Percentiles rank a stretch among this genome's conserved stretches.
phyloP scores from a whole-genome alignment of 2,797 vertebrate species.

The Semotilus atromaculatus region DNA sequence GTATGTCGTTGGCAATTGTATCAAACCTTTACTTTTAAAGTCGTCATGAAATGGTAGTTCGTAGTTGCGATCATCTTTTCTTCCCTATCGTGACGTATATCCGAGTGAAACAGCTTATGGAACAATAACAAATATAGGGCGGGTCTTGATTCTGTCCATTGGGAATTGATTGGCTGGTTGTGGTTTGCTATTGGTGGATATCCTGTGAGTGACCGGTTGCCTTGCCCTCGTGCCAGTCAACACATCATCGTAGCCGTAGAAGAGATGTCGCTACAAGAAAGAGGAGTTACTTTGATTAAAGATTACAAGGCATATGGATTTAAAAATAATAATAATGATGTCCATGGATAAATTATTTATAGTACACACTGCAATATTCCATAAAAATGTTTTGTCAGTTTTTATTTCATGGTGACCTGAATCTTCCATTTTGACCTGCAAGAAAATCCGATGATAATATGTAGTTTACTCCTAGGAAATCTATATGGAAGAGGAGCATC shows the following conservation, averaged over 20 bases:
- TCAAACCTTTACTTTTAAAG: neutral
- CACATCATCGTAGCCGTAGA: too few relatives aligned
- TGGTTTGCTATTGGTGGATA: too few relatives aligned
- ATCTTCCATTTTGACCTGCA: neutral
- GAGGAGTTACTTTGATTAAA: neutral
- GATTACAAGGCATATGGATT: neutral
- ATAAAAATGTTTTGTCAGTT: too few relatives aligned
- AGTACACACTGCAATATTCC: too few relatives aligned
- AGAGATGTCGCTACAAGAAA: neutral
- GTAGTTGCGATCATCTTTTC: neutral
- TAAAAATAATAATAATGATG: neutral
- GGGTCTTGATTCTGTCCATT: too few relatives aligned
- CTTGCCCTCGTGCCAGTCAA: neutral
- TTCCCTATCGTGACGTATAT: neutral
- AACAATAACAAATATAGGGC: neutral
- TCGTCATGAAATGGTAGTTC: neutral
- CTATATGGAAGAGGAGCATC: slow-evolving; percentile 89
- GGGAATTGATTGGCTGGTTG: too few relatives aligned
- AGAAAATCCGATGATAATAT: neutral
- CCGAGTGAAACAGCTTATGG: neutral
- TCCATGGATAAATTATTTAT: neutral
- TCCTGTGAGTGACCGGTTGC: too few relatives aligned
- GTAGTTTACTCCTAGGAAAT: slow-evolving; percentile 77
- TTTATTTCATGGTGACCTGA: neutral
- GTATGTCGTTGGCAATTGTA: too few relatives aligned